A percentile compares a stretch with the other conserved stretches of the same genome.
Evolutionary conservation across 1,140 invertebrate genomes (phyloP).

Genomic region (Nomia melanderi): DNA sequence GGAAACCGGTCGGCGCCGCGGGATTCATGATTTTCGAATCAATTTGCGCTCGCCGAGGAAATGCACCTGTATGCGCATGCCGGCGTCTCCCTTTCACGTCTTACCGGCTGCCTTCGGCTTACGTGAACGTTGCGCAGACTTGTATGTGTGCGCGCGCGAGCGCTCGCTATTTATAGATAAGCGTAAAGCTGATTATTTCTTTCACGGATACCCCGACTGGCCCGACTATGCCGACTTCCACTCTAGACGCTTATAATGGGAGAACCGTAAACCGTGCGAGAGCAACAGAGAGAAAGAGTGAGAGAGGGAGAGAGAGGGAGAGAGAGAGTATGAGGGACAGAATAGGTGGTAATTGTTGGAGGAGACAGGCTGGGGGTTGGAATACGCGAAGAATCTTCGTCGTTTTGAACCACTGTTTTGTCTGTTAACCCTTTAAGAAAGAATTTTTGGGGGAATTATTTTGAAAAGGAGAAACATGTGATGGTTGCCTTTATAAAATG

Average conservation of each 20-base stretch:
- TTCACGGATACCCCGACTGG: constrained; percentile 28
- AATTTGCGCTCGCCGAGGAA: constrained; percentile 25
- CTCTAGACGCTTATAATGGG: constrained; percentile 9
- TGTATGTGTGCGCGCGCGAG: too few species aligned
- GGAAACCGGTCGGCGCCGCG: constrained; percentile 12
- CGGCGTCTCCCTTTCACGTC: constrained; percentile 40
- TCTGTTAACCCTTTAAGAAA: neutral
- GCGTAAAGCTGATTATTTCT: constrained; percentile 43
- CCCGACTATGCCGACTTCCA: neutral
- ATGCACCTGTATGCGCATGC: constrained; percentile 25
- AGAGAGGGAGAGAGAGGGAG: too few species aligned
- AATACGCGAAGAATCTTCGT: neutral
- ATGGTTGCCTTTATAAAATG: too few species aligned
- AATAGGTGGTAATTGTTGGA: too few species aligned
- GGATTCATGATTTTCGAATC: constrained; percentile 32
- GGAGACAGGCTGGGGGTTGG: too few species aligned
- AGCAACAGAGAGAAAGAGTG: too few species aligned
- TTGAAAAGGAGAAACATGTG: too few species aligned
- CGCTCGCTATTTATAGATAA: constrained; percentile 41
- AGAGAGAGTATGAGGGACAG: too few species aligned
- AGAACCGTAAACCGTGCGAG: constrained; percentile 1
- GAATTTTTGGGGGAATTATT: too few species aligned
- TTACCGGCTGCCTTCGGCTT: neutral
- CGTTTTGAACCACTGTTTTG: neutral
- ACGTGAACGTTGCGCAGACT: too few species aligned